phyloP scores from a whole-genome alignment of 2,113 vertebrate species.

The Sinocyclocheilus anshuiensis region DNA sequence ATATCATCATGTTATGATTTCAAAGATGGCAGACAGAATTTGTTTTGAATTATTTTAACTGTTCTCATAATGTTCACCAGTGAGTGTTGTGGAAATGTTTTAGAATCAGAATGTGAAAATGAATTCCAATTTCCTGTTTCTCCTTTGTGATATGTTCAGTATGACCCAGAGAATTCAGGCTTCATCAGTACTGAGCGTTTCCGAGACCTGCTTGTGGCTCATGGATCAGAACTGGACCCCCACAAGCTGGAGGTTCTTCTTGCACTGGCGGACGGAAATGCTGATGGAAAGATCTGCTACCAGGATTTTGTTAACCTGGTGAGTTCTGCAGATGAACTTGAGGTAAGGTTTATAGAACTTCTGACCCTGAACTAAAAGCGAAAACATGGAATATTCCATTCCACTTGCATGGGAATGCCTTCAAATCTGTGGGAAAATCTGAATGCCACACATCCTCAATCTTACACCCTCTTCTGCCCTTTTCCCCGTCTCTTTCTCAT shows the following conservation, averaged over 20 bases:
- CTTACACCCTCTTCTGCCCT: constrained; percentile 6
- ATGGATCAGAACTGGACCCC: constrained; percentile 90
- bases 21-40: background rate
- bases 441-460: constrained; percentile 7
- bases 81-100: background rate
- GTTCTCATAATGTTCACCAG: background rate
- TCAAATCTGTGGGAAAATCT: constrained; percentile 42
- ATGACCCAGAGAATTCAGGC: constrained; percentile 88
- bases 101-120: background rate
- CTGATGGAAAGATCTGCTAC: constrained; percentile 92
- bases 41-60: background rate
- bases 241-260: constrained; percentile 94
- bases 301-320: constrained; percentile 98
- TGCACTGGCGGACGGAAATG: constrained; percentile 90
- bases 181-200: constrained; percentile 94
- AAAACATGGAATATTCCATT: constrained; percentile 40
- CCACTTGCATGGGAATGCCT: constrained; percentile 50
- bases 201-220: constrained; percentile 85
- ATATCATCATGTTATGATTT: background rate
- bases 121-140: background rate
- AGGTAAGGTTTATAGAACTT: constrained; percentile 49
- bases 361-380: constrained; percentile 49
- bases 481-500: constrained; percentile 10
- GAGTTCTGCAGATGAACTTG: constrained; percentile 64
- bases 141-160: constrained; percentile 73